These are phyloP conservation scores for Drosophila ambigua DNA, from an alignment of 1,140 invertebrate genomes.

Conservation along the genomic window DNA sequence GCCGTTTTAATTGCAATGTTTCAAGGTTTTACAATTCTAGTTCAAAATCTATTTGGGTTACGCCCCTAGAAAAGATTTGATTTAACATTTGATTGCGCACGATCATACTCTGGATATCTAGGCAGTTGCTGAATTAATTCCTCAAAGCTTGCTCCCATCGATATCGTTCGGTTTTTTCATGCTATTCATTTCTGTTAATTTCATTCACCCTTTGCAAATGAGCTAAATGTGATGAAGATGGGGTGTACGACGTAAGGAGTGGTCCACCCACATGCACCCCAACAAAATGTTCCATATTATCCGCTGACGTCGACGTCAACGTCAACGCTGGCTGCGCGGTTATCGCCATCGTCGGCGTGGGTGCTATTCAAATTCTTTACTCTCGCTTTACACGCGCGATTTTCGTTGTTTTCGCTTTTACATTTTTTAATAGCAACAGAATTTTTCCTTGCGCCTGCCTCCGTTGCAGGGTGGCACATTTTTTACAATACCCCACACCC, in stretches of 20 bases:
- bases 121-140: conserved; percentile 6
- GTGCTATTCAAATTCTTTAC: conserved; percentile 78
- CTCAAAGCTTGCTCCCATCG: conserved; percentile 1
- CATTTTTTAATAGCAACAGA: conserved; percentile 82
- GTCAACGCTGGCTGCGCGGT: conserved; percentile 29
- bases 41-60: too few species aligned
- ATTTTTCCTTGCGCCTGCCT: conserved; percentile 52
- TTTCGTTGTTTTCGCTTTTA: conserved; percentile 82
- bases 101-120: conserved; percentile 11
- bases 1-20: too few species aligned
- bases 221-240: conserved; percentile 34
- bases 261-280: conserved; percentile 49
- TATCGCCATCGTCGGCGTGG: conserved; percentile 36
- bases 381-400: conserved; percentile 79
- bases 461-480: conserved; percentile 63
- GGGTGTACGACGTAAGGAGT: background rate
- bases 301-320: conserved; percentile 27
- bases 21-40: too few species aligned
- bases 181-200: conserved; percentile 62
- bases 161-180: conserved; percentile 6
- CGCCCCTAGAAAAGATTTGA: too few species aligned
- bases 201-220: conserved; percentile 82
- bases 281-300: conserved; percentile 75
- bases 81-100: too few species aligned
- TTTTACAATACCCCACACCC: conserved; percentile 52